Evolutionary conservation across 2,113 vertebrate species (phyloP).

Genomic region (Cinclus cinclus): DNA sequence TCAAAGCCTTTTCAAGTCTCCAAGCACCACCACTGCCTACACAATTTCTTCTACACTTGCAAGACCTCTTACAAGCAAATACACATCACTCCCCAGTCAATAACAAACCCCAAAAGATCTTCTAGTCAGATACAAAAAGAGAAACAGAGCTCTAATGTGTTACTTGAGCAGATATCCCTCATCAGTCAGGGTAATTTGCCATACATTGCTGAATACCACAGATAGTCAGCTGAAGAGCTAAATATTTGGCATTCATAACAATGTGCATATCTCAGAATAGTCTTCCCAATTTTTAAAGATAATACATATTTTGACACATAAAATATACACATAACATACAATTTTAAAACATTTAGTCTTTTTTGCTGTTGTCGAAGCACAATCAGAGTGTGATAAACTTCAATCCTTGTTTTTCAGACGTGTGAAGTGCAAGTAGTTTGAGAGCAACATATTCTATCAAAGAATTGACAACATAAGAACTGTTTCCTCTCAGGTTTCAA

Average conservation of each 20-base stretch:
- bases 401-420: neutral
- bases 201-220: neutral
- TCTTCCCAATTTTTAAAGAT: neutral
- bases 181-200: neutral
- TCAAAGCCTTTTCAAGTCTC: neutral
- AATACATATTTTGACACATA: neutral
- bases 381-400: neutral
- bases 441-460: neutral
- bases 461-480: neutral
- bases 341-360: neutral
- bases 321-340: neutral
- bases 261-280: neutral
- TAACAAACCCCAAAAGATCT: neutral
- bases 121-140: neutral
- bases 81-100: rapidly evolving
- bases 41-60: neutral
- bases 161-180: neutral
- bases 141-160: neutral
- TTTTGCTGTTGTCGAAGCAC: neutral
- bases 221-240: neutral
- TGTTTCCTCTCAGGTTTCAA: neutral
- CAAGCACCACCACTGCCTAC: neutral
- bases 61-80: neutral
- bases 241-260: neutral
- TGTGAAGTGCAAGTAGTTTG: neutral